Conservation (phyloP, 2,113 vertebrate genomes). For the Hassar affinis region DNA sequence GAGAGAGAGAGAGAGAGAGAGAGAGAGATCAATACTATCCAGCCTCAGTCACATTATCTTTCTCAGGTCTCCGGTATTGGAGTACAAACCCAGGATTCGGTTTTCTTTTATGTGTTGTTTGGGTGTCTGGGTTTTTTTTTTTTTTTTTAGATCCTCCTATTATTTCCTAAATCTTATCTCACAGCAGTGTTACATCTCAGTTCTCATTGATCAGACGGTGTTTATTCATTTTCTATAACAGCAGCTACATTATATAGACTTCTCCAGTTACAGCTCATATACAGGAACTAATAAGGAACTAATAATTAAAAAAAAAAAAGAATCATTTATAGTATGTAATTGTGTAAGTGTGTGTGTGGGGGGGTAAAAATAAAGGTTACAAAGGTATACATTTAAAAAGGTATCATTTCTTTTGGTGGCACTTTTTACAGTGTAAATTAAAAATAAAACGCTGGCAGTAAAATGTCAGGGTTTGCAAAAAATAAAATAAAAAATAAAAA, state of each 20-base stretch:
- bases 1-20: neutral
- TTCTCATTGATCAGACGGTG: neutral
- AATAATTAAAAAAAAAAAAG: too few species aligned
- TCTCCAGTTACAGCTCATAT: neutral
- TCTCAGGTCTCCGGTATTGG: neutral
- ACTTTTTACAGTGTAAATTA: neutral
- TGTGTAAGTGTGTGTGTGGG: too few species aligned
- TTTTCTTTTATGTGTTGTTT: neutral
- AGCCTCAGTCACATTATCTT: conserved; percentile 5
- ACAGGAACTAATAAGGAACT: neutral
- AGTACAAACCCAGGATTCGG: neutral
- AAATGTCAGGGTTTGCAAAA: too few species aligned
- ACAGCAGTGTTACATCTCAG: neutral
- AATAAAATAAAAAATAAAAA: neutral
- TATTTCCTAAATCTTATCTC: neutral
- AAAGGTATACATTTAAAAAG: too few species aligned
- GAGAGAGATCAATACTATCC: conserved; percentile 9
- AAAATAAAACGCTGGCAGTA: too few species aligned
- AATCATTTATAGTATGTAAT: neutral
- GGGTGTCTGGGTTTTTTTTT: neutral
- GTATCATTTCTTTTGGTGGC: neutral
- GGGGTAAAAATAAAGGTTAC: too few species aligned
- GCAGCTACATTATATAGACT: neutral
- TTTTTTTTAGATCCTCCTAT: neutral
- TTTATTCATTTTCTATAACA: neutral